A percentile compares a stretch with the other conserved stretches of the same genome.
These are phyloP conservation scores for Aegypius monachus DNA, from an alignment of 2,113 vertebrate genomes.

Conservation along the genomic window DNA sequence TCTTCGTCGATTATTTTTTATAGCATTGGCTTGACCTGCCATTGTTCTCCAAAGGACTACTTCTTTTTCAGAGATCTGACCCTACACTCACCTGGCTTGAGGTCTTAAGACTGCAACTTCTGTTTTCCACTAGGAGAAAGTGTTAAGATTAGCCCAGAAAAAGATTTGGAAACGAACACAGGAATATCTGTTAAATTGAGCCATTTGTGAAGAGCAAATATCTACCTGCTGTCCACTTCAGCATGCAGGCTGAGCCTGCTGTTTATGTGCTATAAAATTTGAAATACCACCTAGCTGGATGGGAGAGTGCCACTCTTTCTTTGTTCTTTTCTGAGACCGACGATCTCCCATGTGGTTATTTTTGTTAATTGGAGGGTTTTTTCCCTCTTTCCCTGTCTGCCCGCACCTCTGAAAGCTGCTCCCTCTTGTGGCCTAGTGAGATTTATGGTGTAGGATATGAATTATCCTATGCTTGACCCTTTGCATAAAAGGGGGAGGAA, in stretches of 20 bases:
- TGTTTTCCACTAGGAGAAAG: background rate
- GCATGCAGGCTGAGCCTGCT: background rate
- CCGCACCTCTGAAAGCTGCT: slow-evolving; percentile 41
- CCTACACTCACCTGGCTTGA: background rate
- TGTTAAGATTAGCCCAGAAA: background rate
- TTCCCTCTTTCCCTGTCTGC: background rate
- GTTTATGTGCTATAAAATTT: background rate
- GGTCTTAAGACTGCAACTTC: background rate
- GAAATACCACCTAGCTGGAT: background rate
- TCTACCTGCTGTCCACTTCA: background rate
- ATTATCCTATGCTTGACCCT: background rate
- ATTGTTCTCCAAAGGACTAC: background rate
- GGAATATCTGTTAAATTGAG: background rate
- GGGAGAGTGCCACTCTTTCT: background rate
- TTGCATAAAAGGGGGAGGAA: background rate
- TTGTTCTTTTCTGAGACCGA: background rate
- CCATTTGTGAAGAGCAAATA: background rate
- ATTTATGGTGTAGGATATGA: background rate
- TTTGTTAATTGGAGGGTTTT: background rate
- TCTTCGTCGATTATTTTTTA: background rate
- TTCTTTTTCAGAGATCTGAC: background rate
- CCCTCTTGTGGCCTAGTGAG: slow-evolving; percentile 52
- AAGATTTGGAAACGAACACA: background rate
- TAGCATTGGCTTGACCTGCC: background rate
- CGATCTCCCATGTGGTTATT: background rate